These are phyloP conservation scores for Clunio marinus DNA, from an alignment of 2,888 invertebrate genomes.

Conservation along the genomic window DNA sequence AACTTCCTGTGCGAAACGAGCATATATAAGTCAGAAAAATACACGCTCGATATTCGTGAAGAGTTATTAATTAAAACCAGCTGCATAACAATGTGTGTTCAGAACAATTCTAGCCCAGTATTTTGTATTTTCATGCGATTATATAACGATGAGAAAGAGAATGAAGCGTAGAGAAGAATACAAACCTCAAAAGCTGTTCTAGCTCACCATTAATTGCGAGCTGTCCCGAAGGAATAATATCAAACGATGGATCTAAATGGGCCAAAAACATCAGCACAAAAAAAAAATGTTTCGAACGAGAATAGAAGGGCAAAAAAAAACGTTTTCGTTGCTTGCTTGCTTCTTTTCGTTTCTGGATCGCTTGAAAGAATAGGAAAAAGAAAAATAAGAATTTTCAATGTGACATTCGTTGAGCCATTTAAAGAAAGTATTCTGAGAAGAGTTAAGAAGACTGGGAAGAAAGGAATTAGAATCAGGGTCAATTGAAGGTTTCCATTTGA, in stretches of 20 bases:
- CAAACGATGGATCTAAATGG: slow-evolving; percentile 21
- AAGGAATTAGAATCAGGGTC: slow-evolving; percentile 5
- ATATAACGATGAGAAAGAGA: slow-evolving; percentile 19
- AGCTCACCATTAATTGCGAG: slow-evolving; percentile 12
- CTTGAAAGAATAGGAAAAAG: slow-evolving; percentile 6
- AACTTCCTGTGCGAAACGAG: slow-evolving; percentile 31
- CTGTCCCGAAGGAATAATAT: neutral
- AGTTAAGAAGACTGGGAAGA: too few relatives aligned
- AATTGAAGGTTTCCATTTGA: neutral
- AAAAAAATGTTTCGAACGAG: slow-evolving; percentile 16
- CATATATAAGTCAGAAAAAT: neutral
- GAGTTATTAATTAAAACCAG: slow-evolving; percentile 39
- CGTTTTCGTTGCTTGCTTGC: too few relatives aligned
- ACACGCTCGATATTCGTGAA: neutral
- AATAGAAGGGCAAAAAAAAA: neutral
- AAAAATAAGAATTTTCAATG: slow-evolving; percentile 37
- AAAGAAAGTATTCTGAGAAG: slow-evolving; percentile 34
- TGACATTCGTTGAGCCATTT: slow-evolving; percentile 38
- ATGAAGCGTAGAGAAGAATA: neutral
- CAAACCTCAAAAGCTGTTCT: slow-evolving; percentile 8
- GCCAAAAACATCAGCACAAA: slow-evolving; percentile 18
- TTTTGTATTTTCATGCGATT: neutral
- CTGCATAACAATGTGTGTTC: slow-evolving; percentile 31
- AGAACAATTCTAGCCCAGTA: neutral
- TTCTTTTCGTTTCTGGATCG: too few relatives aligned